Conservation (phyloP, 2,888 invertebrate species). For the Andrena trimmerana region DNA sequence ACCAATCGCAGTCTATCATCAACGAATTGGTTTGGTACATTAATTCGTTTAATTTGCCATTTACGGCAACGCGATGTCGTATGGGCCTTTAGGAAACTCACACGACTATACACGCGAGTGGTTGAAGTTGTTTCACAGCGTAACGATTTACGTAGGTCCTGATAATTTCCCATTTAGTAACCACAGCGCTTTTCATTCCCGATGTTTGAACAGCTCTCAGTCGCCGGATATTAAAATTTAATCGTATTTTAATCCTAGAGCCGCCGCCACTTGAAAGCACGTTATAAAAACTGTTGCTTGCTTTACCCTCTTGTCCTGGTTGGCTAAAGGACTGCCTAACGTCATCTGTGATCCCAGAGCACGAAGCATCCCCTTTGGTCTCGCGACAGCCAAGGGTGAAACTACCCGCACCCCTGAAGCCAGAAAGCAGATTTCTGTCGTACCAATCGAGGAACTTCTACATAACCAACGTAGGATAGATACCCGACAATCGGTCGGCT, state of each 20-base stretch:
- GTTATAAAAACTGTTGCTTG: neutral
- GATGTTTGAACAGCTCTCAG: neutral
- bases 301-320: neutral
- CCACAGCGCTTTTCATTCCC: neutral
- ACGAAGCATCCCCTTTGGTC: neutral
- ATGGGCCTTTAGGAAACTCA: slow-evolving; percentile 6
- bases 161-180: neutral
- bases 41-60: slow-evolving; percentile 57
- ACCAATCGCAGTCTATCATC: slow-evolving; percentile 50
- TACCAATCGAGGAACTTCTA: slow-evolving; percentile 5
- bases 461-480: neutral
- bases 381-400: neutral
- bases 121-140: neutral
- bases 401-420: neutral
- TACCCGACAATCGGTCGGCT: neutral
- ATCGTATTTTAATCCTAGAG: neutral
- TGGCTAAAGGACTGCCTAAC: neutral
- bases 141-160: slow-evolving; percentile 1
- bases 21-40: slow-evolving; percentile 52
- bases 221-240: neutral
- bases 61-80: slow-evolving; percentile 14
- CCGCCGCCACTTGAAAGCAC: neutral
- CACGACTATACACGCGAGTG: neutral
- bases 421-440: slow-evolving; percentile 4
- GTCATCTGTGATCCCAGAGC: slow-evolving; percentile 10